These are phyloP conservation scores for Brotula barbata DNA, from an alignment of 2,797 vertebrate genomes.

Conservation along the genomic window DNA sequence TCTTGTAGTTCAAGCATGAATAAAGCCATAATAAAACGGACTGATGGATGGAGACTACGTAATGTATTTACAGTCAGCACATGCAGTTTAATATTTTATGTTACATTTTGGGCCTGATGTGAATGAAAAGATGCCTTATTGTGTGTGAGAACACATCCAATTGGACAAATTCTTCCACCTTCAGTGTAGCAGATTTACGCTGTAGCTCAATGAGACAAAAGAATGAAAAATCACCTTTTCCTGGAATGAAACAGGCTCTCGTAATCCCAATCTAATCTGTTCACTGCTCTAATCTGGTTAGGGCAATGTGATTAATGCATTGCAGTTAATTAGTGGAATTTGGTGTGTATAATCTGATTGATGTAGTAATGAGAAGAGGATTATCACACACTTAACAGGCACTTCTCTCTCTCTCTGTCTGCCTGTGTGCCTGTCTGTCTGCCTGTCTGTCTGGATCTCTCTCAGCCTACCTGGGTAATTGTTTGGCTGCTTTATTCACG, in stretches of 20 bases:
- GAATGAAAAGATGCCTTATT: too few relatives aligned
- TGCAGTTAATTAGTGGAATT: constrained; percentile 57
- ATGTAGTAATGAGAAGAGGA: constrained; percentile 51
- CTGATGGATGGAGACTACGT: too few relatives aligned
- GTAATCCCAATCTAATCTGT: constrained; percentile 62
- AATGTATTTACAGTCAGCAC: too few relatives aligned
- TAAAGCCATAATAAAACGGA: too few relatives aligned
- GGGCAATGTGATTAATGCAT: constrained; percentile 60
- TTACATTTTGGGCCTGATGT: too few relatives aligned
- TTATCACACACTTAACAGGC: constrained; percentile 51
- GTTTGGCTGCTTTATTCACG: constrained; percentile 16
- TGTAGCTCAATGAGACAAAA: constrained; percentile 12
- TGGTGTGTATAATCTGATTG: constrained; percentile 55
- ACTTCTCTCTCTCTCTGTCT: constrained; percentile 7
- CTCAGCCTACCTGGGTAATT: constrained; percentile 21
- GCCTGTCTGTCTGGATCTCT: constrained; percentile 11
- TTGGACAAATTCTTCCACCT: background rate
- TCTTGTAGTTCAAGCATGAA: too few relatives aligned
- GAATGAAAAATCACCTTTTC: constrained; percentile 6
- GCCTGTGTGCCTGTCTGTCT: background rate
- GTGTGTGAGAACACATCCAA: too few relatives aligned
- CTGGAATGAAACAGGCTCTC: constrained; percentile 12
- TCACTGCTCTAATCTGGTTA: constrained; percentile 67
- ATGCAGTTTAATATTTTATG: too few relatives aligned
- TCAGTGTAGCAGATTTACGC: too few relatives aligned